Base-by-base conservation (phyloP, 2,888 invertebrate species). In the Peribatodes rhomboidaria region DNA sequence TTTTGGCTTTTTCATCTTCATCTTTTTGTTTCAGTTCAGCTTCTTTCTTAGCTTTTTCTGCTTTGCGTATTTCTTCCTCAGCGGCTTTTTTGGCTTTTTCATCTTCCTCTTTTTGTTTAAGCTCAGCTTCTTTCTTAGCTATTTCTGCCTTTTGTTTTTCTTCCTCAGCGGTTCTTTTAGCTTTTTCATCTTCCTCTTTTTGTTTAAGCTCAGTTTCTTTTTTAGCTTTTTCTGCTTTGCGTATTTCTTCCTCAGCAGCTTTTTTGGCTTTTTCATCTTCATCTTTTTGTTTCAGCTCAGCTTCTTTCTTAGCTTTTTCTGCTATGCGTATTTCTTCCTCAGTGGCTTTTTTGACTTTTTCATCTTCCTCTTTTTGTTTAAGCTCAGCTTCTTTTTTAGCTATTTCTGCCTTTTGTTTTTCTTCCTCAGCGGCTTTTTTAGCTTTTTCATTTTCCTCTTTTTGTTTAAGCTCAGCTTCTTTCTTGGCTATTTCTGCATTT, bases 221-320 rank as follows among this genome's bases (percentile, higher is more conserved):
- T 2, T 70, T 71, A 27, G 3, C 6, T 1, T 37, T 37, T 37
- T 37, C n/a, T 1, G 37, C 13, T 11, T 18, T 33, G 4, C 13
- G 13, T 8, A 67, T 31, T 11, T 14, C 61, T 41, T 57, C 46
- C 1, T 64, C 11, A n/a, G n/a, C n/a, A n/a, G n/a, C n/a, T n/a
- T n/a, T n/a, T n/a, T n/a, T n/a, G 7, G 18, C 4, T 35, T 39
- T 61, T 44, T 50, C 61, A 37, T 37, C 37, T 55, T 61, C 39
- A 52, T 50, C 13, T n/a, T 0, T 39, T 67, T 61, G 50, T 50
- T 66, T 31, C 35, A 33, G 33, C 53, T 20, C 47, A 41, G 49
- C 49, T 33, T 57, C 60, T 42, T 61, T 41, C 49, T 58, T 65
- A 8, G 62, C 47, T 49, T 53, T 58, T 53, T 71, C 47, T 57